Base-by-base conservation (phyloP, 2,888 invertebrate genomes). In the Deilephila porcellus region DNA sequence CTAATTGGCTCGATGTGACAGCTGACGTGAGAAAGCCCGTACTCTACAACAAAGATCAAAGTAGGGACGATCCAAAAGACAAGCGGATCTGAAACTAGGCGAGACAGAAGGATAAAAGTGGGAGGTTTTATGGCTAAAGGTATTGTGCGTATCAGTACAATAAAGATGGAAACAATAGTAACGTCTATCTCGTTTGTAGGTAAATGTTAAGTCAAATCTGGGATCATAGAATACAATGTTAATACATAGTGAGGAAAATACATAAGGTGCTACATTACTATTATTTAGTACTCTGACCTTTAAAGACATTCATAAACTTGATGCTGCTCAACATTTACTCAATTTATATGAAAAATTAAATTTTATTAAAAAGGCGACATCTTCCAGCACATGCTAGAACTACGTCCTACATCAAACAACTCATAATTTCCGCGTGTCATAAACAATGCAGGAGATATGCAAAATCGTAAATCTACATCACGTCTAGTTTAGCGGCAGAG, bases 401-500 rank as follows among this genome's bases (percentile, higher is more conserved):
- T 14, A 60, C 56, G 56, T 56, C n/a, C 56, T 17, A 17, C 60
- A 25, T 25, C 0, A 29, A 29, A 60, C 29, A 60, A 29, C 25
- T 17, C 29, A 32, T 29, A 60, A 60, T 60, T 60, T 64, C 19
- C 64, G 37, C 37, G 45, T n/a, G n/a, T 64, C 64, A 37, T 64
- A n/a, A 34, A 37, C 32, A 64, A 19, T 37, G 37, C 14, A 29
- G 17, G 34, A 37, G 20, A 64, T 37, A 64, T 64, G n/a, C 64
- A 19, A 37, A n/a, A 64, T 3, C 64, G 20, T 64, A 64, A 37
- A 37, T 64, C 64, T 64, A 64, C 64, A 64, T 64, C 64, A 64
- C 67, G 67, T 67, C 67, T 67, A 67, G 67, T 67, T 67, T n/a
- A 45, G 29, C n/a, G 60, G 37, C 25, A 67, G 59, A 60, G 45